Evolutionary conservation across 2,888 invertebrate species (phyloP).

Genomic region (Aproaerema taeniolella): DNA sequence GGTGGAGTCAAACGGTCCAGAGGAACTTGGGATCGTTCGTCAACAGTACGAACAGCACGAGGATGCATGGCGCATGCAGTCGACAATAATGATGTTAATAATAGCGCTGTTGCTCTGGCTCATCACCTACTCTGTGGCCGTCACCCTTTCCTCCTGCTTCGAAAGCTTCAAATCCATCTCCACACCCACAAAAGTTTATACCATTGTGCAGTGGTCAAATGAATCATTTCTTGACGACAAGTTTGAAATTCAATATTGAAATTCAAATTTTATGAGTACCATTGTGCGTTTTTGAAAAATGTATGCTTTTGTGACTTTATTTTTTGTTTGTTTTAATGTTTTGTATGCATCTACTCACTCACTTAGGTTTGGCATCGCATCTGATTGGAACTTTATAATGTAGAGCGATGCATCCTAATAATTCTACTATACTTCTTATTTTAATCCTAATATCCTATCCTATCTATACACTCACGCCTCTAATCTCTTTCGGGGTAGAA

Average conservation of each 20-base stretch:
- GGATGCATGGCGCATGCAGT: slow-evolving; percentile 28
- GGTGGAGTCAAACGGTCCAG: slow-evolving; percentile 14
- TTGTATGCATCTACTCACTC: not conserved
- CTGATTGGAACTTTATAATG: not conserved
- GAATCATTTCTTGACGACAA: slow-evolving; percentile 15
- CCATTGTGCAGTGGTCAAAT: slow-evolving; percentile 20
- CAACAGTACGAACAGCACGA: not conserved
- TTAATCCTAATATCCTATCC: no score
- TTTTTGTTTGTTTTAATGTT: not conserved
- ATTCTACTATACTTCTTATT: no score
- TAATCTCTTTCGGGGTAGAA: no score
- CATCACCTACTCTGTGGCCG: slow-evolving; percentile 31
- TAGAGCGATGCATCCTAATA: not conserved
- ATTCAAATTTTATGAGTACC: not conserved
- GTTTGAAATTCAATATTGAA: not conserved
- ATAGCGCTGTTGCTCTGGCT: slow-evolving; percentile 41
- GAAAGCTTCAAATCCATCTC: slow-evolving; percentile 25
- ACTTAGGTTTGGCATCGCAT: no score
- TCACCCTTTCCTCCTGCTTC: slow-evolving; percentile 29
- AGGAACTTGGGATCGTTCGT: slow-evolving; percentile 14
- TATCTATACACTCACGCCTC: no score
- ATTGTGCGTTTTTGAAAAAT: not conserved
- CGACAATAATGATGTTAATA: slow-evolving; percentile 35
- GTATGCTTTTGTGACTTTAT: no score
- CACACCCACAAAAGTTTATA: slow-evolving; percentile 14